Base-by-base conservation (phyloP, 2,888 invertebrate species). In the Acronicta aceris region DNA sequence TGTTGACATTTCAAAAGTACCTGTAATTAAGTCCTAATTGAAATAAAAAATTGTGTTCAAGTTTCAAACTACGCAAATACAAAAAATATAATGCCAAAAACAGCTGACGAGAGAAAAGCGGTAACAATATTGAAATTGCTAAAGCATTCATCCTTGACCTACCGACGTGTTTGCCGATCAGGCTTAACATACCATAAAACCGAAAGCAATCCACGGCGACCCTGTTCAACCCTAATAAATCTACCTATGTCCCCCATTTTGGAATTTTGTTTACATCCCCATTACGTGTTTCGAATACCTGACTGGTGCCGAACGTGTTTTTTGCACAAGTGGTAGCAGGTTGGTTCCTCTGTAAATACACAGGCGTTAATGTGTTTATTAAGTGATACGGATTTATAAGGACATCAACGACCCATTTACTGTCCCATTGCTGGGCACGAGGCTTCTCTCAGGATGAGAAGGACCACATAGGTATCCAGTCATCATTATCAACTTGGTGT, bases 201-300 rank as follows among this genome's bases (percentile, higher is more conserved):
- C 71, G 60, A 63, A 65, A 61, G 65, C 65, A 59, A 76, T 73
- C 64, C 73, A 67, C 60, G 62, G 55, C 58, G 41, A 46, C 57
- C 36, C 68, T 52, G 75, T 68, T 62, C 61, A 71, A 78, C 78
- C 71, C 62, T 75, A 78, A 78, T 78, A 78, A 76, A 78, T 76
- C 69, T 74, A 78, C 75, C 78, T 71, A 74, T 74, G 75, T 71
- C 71, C 62, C n/a, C 75, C 58, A 54, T 75, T 78, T 68, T 59
- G 71, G 55, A 68, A 59, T 78, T 78, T 78, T 72, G 72, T 76
- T 78, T 76, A 75, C 78, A 75, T 72, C 57, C 59, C 41, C 27
- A 51, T 78, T 78, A 65, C 78, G 76, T 76, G 78, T 60, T 59
- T 48, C 52, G 69, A 71, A 76, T 76, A 66, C 47, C 47, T 68